Percentiles rank a stretch among this genome's conserved stretches.
These are phyloP conservation scores for Ferrisia virgata DNA, from an alignment of 2,888 invertebrate species.

Conservation along the genomic window DNA sequence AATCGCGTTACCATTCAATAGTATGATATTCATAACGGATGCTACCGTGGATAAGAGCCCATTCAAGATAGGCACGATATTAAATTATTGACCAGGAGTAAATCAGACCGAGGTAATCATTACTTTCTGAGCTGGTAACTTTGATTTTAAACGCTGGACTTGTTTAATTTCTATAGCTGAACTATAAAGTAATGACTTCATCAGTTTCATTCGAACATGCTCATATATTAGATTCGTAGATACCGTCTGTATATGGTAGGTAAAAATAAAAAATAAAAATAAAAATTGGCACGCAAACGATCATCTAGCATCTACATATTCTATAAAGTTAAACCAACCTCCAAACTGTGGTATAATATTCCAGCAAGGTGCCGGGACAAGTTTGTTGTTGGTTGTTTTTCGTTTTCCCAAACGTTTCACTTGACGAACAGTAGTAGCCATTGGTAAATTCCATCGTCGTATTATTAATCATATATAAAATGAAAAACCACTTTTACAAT, in stretches of 20 bases:
- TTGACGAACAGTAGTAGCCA: slow-evolving; percentile 63
- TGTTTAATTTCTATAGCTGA: neutral
- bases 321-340: slow-evolving; percentile 12
- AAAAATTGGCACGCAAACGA: slow-evolving; percentile 23
- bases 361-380: slow-evolving; percentile 35
- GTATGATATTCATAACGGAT: neutral
- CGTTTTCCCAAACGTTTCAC: slow-evolving; percentile 56
- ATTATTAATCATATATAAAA: neutral
- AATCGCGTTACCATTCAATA: neutral
- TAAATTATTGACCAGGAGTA: neutral
- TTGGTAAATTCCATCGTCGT: slow-evolving; percentile 39
- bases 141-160: neutral
- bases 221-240: neutral
- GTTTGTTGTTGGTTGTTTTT: slow-evolving; percentile 22
- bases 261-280: too few species aligned
- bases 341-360: slow-evolving; percentile 14
- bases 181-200: neutral
- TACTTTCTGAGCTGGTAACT: neutral
- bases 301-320: too few species aligned
- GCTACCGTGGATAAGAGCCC: neutral
- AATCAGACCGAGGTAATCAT: neutral
- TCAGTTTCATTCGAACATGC: neutral
- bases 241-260: neutral
- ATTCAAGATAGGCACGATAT: too few species aligned
- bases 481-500: neutral